Conservation (phyloP, 53 echinoderm and acorn worm genomes). For the Patiria pectinifera region DNA sequence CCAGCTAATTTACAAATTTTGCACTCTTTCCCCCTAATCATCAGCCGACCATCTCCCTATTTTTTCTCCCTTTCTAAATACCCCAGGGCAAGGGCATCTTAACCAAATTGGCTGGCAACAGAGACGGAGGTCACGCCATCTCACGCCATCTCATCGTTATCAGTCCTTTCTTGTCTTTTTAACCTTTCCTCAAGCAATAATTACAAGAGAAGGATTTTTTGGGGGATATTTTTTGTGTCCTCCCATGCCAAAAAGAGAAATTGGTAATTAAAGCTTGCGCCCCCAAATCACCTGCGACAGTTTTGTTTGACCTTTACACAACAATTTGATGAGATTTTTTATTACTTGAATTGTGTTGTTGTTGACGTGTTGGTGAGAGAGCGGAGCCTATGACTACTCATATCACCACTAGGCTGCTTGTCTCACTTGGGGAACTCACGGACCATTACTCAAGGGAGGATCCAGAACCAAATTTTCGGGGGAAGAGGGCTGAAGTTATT, state of each 20-base stretch:
- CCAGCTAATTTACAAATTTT: constrained; percentile 10
- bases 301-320: background rate
- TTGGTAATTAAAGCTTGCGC: background rate
- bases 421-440: no score
- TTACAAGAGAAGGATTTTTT: background rate
- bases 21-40: background rate
- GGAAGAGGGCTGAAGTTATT: no score
- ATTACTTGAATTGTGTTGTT: background rate
- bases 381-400: background rate
- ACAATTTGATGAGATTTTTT: background rate
- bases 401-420: no score
- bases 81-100: constrained; percentile 3
- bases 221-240: background rate
- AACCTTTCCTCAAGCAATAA: background rate
- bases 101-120: background rate
- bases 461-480: no score
- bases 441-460: no score
- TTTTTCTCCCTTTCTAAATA: background rate
- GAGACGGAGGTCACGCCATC: background rate
- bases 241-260: background rate
- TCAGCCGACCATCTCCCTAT: background rate
- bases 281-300: background rate
- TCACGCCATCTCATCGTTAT: background rate
- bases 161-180: background rate
- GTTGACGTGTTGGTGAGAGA: background rate